Base-by-base conservation (phyloP, 2,797 vertebrate species). In the Silurus aristotelis region DNA sequence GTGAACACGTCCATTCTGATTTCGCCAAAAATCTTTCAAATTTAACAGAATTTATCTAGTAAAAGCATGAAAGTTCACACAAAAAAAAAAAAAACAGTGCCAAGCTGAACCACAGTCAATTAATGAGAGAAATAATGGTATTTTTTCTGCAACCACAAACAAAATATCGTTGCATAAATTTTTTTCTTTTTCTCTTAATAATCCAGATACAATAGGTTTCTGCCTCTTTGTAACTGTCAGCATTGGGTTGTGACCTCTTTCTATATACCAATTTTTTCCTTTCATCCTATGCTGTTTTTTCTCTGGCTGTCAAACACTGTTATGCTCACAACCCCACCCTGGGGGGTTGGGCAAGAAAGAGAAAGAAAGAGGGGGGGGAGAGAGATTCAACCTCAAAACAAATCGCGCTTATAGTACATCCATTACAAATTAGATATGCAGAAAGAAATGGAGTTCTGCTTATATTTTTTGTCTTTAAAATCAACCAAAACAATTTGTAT, bases 291-390 rank as follows among this genome's bases (percentile, higher is more conserved):
- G 66, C 38, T 73, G 46, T 48, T 27, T 20, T 38, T 83, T 76
- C 71, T 81, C 61, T 90, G 89, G 90, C 92, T 94, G 94, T 95
- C 95, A 95, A 94, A 94, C 93, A 90, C 88, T 82, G 90, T 95
- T 95, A 95, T 68, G 89, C 89, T 90, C 89, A 91, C 82, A 80
- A 68, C 85, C 60, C 84, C 87, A 86, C 89, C 86, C 90, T 90
- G 19, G 5, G 4, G 60, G 19, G 38, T 6, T 22, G 56, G 38
- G 14, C 3, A 6, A 15, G 61, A 8, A 25, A 6, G 60, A 19
- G 48, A 25, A 25, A 52, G 67, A 19, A 8, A 43, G 67, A 12
- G n/a, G 66, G 3, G 61, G 14, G 20, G 0, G 31, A 52, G 82
- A 66, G n/a, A 66, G 58, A 55, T 20, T 61, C 3, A 66, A 55